A percentile compares a stretch with the other conserved stretches of the same genome.
Evolutionary conservation across 2,113 vertebrate genomes (phyloP).

Genomic region (Pitta sordida): DNA sequence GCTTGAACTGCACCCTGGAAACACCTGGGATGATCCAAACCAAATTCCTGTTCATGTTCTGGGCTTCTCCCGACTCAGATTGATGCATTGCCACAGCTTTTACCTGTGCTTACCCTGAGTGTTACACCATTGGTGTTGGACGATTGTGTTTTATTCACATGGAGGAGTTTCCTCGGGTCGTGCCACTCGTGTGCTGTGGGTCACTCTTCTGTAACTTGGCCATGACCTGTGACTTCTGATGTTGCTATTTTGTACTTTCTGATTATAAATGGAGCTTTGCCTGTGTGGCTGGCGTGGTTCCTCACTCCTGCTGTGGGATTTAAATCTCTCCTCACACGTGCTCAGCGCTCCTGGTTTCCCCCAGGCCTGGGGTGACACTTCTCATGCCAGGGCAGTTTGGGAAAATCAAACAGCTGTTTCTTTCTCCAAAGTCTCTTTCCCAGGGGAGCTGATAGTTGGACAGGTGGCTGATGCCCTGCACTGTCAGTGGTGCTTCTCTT

Average conservation of each 20-base stretch:
- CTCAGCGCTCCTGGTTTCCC: accelerated
- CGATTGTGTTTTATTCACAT: background rate
- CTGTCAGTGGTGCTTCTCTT: background rate
- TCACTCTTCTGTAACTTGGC: background rate
- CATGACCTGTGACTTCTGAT: background rate
- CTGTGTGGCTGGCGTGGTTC: background rate
- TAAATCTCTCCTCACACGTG: background rate
- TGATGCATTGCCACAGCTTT: background rate
- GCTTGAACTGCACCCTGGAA: background rate
- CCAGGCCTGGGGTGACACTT: background rate
- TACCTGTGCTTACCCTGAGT: background rate
- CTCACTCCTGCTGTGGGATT: background rate
- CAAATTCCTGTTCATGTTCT: background rate
- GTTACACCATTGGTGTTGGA: background rate
- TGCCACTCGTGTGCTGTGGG: background rate
- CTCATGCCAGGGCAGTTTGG: background rate
- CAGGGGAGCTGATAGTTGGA: background rate
- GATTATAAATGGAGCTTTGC: background rate
- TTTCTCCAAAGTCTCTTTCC: background rate
- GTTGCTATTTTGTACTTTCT: background rate
- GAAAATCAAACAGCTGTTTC: background rate
- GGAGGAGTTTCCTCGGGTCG: background rate
- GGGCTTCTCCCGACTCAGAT: background rate
- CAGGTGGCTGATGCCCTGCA: background rate
- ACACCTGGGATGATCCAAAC: background rate